Percentiles rank a stretch among this genome's conserved stretches.
These are phyloP conservation scores for Cryptoblepharus egeriae DNA, from an alignment of 2,797 vertebrate genomes.

Conservation along the genomic window DNA sequence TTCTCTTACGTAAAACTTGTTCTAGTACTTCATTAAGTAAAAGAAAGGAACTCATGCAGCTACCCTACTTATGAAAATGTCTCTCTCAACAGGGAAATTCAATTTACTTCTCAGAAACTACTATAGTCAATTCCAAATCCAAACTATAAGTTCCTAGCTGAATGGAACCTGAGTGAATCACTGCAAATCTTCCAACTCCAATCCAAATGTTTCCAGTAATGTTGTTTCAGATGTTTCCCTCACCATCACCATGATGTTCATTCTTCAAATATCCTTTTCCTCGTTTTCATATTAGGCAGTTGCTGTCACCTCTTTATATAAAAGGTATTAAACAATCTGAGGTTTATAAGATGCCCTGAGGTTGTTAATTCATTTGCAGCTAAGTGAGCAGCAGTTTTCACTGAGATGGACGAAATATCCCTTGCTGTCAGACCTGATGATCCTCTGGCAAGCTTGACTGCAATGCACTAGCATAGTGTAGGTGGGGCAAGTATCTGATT, in stretches of 20 bases:
- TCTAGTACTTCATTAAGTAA: slow-evolving; percentile 43
- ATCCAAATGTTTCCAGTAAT: not conserved
- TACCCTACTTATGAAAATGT: not conserved
- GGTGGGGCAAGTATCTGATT: not conserved
- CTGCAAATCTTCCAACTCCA: not conserved
- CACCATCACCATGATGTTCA: not conserved
- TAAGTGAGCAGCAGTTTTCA: not conserved
- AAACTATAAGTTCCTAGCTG: not conserved
- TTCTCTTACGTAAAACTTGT: slow-evolving; percentile 56
- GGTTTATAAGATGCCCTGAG: not conserved
- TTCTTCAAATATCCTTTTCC: too few species aligned
- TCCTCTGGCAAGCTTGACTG: not conserved
- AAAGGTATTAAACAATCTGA: not conserved
- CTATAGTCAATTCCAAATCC: not conserved
- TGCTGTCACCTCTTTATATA: not conserved
- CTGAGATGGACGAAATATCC: not conserved
- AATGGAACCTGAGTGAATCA: too few species aligned
- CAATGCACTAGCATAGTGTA: not conserved
- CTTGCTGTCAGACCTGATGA: not conserved
- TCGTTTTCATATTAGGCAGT: not conserved
- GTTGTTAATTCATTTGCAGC: not conserved
- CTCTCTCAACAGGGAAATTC: not conserved
- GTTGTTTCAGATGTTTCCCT: too few species aligned
- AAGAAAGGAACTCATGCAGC: not conserved
- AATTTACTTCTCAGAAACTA: not conserved